These are phyloP conservation scores for Thysanoteuthis rhombus DNA, from an alignment of 2,888 invertebrate genomes.

Conservation along the genomic window DNA sequence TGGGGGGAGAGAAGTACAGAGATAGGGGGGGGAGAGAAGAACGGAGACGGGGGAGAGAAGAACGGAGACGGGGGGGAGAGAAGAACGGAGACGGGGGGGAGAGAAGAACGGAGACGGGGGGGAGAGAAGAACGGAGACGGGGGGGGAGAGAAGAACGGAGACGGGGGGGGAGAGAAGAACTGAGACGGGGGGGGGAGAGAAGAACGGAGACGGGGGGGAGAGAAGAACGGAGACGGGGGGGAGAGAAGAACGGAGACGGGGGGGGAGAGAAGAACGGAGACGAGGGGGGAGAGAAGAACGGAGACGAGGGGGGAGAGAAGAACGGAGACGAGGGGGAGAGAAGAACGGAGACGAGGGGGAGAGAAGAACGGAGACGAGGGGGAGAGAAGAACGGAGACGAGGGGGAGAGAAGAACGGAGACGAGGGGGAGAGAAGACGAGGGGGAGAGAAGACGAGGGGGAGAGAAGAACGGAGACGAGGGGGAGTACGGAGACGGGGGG, in stretches of 20 bases:
- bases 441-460: accelerated
- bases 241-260: too few species aligned
- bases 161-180: too few species aligned
- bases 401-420: neutral
- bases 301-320: too few species aligned
- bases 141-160: neutral
- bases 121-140: neutral
- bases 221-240: neutral
- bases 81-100: neutral
- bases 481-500: neutral
- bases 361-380: too few species aligned
- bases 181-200: neutral
- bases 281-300: too few species aligned
- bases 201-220: neutral
- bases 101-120: too few species aligned
- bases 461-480: neutral
- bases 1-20: too few species aligned
- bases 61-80: neutral
- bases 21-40: neutral
- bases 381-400: accelerated
- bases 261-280: too few species aligned
- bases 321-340: too few species aligned
- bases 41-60: neutral
- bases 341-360: too few species aligned
- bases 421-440: neutral